Evolutionary conservation across 2,113 vertebrate genomes (phyloP), one percentile per base, ranked within the genome.

Genomic region (Lates calcarifer): DNA sequence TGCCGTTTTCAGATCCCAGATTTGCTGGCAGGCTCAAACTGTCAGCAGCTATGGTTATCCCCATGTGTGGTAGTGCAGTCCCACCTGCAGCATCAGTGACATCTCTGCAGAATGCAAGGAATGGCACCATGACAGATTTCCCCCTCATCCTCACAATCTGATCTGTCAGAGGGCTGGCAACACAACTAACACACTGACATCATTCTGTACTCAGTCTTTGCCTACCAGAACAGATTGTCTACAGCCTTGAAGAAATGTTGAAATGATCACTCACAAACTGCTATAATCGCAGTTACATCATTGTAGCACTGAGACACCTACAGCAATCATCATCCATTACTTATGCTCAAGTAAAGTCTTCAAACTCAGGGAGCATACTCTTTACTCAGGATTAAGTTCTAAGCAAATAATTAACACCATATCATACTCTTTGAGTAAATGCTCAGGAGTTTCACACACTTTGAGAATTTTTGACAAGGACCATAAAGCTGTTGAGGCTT

Each of bases 81-180:
- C 45, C 66, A 64, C 41, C 62, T 33, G 22, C 71, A 78, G 58
- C 63, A 71, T 74, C 58, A 53, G 51, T 77, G 83, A 60, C 67
- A 74, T 53, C 51, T 79, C 67, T 80, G 49, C 72, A 33, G 64
- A 65, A 68, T 58, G 26, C 51, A n/a, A 24, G n/a, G 51, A n/a
- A 53, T 53, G 51, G 24, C 26, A 8, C 51, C 51, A 65, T 74
- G 79, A 85, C 74, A 67, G 70, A 74, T 71, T 31, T 11, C 53
- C 56, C 58, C 49, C 60, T 65, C 49, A 24, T 29, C 31, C 49
- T 39, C 56, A 49, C 70, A 74, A 77, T 67, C 68, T 74, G 63
- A 83, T 81, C 68, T 83, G 73, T 89, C 73, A 86, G 77, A 77
- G 63, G 77, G 37, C 64, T 70, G 56, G 68, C 64, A 89, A 81